phyloP scores from a whole-genome alignment of 2,797 vertebrate species.

The Sebastolobus alascanus region DNA sequence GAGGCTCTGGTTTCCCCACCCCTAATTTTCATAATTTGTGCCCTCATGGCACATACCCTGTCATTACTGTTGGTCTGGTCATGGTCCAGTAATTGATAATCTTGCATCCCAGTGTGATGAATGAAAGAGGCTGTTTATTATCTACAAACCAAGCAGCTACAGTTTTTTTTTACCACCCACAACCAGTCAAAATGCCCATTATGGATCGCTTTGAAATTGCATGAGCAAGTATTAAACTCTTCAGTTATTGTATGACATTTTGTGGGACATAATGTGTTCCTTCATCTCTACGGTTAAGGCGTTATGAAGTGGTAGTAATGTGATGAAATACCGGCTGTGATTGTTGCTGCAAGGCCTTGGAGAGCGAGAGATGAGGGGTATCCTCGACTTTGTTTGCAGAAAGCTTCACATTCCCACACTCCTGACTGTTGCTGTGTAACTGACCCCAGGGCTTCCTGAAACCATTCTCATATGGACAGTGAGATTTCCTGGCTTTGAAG shows the following conservation, averaged over 20 bases:
- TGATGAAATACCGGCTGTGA: slow-evolving; percentile 44
- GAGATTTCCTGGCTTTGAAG: slow-evolving; percentile 68
- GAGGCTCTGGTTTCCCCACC: too few relatives aligned
- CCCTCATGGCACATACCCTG: background rate
- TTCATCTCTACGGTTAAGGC: background rate
- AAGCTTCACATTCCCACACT: slow-evolving; percentile 72
- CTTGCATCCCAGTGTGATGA: background rate
- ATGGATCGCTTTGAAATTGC: background rate
- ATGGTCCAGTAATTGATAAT: background rate
- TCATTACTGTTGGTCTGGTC: background rate
- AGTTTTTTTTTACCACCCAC: background rate
- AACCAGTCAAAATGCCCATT: background rate
- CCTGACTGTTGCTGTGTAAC: slow-evolving; percentile 57
- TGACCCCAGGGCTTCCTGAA: slow-evolving; percentile 63
- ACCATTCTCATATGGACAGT: slow-evolving; percentile 67
- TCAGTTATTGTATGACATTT: background rate
- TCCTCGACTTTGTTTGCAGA: slow-evolving; percentile 66
- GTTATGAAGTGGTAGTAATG: background rate
- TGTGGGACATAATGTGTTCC: background rate
- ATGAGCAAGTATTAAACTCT: slow-evolving; percentile 6
- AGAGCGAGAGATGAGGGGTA: slow-evolving; percentile 49
- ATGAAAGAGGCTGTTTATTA: background rate
- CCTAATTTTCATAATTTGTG: background rate
- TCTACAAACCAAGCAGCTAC: slow-evolving; percentile 6
- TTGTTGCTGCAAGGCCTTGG: slow-evolving; percentile 48